A percentile compares a stretch with the other conserved stretches of the same genome.
These are phyloP conservation scores for Theretra japonica DNA, from an alignment of 2,888 invertebrate genomes.

Conservation along the genomic window DNA sequence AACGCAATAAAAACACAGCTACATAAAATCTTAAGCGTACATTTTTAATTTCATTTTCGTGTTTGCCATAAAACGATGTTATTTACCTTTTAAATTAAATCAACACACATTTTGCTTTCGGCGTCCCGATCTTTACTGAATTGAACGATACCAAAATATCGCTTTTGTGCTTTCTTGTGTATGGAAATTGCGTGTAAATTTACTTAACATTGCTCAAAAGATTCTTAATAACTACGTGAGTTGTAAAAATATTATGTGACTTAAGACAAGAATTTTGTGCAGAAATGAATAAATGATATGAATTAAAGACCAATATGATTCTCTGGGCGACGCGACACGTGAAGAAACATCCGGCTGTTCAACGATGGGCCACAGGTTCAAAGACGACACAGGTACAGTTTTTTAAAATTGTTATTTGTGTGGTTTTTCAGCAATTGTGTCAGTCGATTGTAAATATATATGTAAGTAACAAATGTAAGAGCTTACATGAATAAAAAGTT, in stretches of 20 bases:
- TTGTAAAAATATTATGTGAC: neutral
- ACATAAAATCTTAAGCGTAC: neutral
- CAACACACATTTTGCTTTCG: slow-evolving; percentile 23
- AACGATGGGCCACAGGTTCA: no score
- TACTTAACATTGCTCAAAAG: no score
- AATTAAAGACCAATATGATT: neutral
- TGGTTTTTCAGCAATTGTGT: no score
- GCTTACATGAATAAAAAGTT: no score
- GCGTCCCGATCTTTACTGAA: slow-evolving; percentile 36
- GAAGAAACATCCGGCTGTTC: no score
- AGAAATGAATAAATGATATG: no score
- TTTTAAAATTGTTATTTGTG: no score
- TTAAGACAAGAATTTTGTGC: neutral
- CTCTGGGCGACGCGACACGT: no score
- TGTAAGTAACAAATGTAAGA: no score
- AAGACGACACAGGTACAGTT: no score
- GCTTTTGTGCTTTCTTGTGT: slow-evolving; percentile 36
- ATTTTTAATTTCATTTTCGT: slow-evolving; percentile 4
- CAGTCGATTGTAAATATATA: no score
- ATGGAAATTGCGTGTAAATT: neutral
- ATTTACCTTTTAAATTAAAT: slow-evolving; percentile 28
- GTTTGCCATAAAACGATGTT: neutral
- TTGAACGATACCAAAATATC: slow-evolving; percentile 36
- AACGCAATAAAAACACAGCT: neutral
- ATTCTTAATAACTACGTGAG: slow-evolving; percentile 29